Evolutionary conservation across 2,888 invertebrate species (phyloP), one percentile per base, ranked within the genome.

Genomic region (Notocelia uddmanniana): DNA sequence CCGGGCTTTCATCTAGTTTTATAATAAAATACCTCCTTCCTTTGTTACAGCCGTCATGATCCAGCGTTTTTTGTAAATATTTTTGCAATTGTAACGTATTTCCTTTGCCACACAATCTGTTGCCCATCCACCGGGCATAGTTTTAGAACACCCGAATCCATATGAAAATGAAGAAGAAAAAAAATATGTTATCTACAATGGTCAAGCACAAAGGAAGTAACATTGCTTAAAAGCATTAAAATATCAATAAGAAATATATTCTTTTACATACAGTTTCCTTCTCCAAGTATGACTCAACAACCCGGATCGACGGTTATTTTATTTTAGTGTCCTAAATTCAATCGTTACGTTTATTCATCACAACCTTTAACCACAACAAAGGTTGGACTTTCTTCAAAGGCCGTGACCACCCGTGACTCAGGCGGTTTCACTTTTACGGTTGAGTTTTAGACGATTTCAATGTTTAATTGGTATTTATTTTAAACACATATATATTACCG

Each of bases 361-460:
- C 26, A 67, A 72, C 71, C 67, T 72, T 67, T 71, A 71, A 71
- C 70, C 58, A 31, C 45, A 72, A 67, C 71, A 67, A 72, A 72
- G 70, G 45, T 69, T 69, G 55, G 31, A 52, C 70, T 67, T 67
- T 72, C 71, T 67, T 55, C 34, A 66, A 70, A 70, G 67, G 37
- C 67, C 67, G 48, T 72, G 67, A 67, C 60, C 62, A 67, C n/a
- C n/a, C n/a, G n/a, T 26, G 26, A 5, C 31, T n/a, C n/a, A 60
- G 60, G 23, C 66, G 59, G 66, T 72, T 72, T 72, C 71, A 72
- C 67, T 72, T 67, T 67, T 67, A 62, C 48, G 50, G 18, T 58
- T 41, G 54, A 37, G 31, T 66, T 45, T 41, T 55, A n/a, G 60
- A 72, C 34, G 66, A 67, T 54, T 71, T 45, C n/a, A 31, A 31